These are phyloP conservation scores for Chymomyza fuscimana DNA, from an alignment of 2,888 invertebrate species.

Conservation along the genomic window DNA sequence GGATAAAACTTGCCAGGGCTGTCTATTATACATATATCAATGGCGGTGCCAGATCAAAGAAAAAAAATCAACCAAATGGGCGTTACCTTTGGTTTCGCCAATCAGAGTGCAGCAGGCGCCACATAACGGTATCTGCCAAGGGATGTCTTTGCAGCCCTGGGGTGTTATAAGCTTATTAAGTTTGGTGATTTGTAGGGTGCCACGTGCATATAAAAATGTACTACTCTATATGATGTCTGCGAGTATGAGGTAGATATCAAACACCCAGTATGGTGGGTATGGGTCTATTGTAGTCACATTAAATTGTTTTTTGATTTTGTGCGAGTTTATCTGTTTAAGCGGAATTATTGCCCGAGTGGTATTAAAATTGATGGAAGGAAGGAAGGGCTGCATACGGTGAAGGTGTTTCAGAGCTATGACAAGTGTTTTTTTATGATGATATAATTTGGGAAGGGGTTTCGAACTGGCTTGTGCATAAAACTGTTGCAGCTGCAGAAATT, in stretches of 20 bases:
- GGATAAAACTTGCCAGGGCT: constrained; percentile 18
- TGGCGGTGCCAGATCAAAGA: constrained; percentile 60
- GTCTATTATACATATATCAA: constrained; percentile 39
- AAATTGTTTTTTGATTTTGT: constrained; percentile 62
- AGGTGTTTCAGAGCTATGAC: constrained; percentile 13
- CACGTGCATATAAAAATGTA: constrained; percentile 1
- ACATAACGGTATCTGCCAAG: constrained; percentile 41
- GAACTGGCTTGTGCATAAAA: not conserved
- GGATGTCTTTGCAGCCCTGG: constrained; percentile 43
- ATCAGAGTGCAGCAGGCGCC: constrained; percentile 38
- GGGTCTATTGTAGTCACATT: constrained; percentile 32
- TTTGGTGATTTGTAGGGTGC: constrained; percentile 26
- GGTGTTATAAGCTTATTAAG: constrained; percentile 69
- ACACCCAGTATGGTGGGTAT: not conserved
- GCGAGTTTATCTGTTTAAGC: constrained; percentile 68
- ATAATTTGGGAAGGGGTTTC: not conserved
- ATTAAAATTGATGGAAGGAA: not conserved
- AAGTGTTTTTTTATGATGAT: constrained; percentile 9
- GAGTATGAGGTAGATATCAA: not conserved
- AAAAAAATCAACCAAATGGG: constrained; percentile 44
- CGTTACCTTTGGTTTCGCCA: constrained; percentile 46
- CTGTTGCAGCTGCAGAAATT: constrained; percentile 46
- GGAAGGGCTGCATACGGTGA: constrained; percentile 29
- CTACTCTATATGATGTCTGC: not conserved
- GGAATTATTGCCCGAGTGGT: constrained; percentile 66